Conservation (phyloP, 1,140 invertebrate species). For the Euwallacea fornicatus region DNA sequence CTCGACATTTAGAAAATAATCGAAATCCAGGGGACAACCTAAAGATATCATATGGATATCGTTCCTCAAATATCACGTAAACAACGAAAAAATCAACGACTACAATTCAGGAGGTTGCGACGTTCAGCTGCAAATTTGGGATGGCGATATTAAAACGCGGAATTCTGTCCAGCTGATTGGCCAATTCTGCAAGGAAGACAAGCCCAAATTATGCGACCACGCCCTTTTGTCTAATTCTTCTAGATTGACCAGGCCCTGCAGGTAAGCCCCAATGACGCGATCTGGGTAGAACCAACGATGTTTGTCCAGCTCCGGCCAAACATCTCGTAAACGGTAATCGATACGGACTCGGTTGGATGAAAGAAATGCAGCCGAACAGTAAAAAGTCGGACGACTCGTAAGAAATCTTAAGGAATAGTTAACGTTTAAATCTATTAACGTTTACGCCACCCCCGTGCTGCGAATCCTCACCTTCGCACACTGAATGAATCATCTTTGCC, state of each 20-base stretch:
- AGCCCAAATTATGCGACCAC: slow-evolving; percentile 72
- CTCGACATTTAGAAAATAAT: neutral
- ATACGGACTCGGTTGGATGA: no score
- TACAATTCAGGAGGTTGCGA: slow-evolving; percentile 72
- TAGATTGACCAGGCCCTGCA: slow-evolving; percentile 72
- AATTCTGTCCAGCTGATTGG: slow-evolving; percentile 65
- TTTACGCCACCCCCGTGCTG: no score
- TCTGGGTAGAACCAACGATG: no score
- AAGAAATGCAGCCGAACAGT: no score
- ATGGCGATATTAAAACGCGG: slow-evolving; percentile 59
- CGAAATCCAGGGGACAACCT: slow-evolving; percentile 67
- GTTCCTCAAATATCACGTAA: slow-evolving; percentile 79
- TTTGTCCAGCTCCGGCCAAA: no score
- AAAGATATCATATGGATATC: slow-evolving; percentile 80
- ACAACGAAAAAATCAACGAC: slow-evolving; percentile 63
- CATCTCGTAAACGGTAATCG: no score
- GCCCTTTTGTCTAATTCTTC: slow-evolving; percentile 73
- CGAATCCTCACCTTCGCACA: neutral
- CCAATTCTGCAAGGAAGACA: slow-evolving; percentile 75
- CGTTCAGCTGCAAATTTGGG: slow-evolving; percentile 73
- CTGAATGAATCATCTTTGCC: neutral
- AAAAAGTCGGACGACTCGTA: no score
- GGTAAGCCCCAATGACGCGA: neutral
- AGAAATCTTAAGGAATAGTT: neutral
- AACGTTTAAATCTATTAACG: neutral